Conservation (phyloP, 2,888 invertebrate genomes). For the Lasioglossum marginatum region DNA sequence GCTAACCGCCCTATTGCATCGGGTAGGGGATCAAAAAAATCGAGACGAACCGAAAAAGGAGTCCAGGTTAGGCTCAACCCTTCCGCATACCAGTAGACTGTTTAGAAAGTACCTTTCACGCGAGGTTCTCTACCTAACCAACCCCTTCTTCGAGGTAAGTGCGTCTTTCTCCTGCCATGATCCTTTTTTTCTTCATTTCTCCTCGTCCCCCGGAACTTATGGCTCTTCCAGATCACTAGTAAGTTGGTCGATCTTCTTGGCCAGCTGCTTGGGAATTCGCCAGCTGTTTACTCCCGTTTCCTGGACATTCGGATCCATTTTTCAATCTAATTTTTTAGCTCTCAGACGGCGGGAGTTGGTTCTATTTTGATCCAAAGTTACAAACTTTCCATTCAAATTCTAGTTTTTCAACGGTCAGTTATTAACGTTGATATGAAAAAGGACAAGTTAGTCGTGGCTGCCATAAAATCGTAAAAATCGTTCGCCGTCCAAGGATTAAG, state of each 20-base stretch:
- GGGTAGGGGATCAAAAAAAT: constrained; percentile 63
- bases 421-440: not conserved
- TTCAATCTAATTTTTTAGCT: not conserved
- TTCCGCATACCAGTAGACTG: constrained; percentile 74
- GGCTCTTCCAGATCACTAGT: constrained; percentile 49
- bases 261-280: constrained; percentile 77
- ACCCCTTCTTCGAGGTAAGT: constrained; percentile 49
- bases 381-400: too few relatives aligned
- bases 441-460: not conserved
- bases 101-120: constrained; percentile 74
- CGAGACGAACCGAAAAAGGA: constrained; percentile 37
- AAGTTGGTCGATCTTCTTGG: constrained; percentile 54
- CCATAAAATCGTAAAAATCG: not conserved
- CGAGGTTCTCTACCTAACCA: constrained; percentile 46
- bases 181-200: constrained; percentile 17
- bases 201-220: constrained; percentile 23
- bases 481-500: not conserved
- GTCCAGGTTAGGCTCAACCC: constrained; percentile 71
- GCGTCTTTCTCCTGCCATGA: constrained; percentile 49
- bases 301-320: not conserved
- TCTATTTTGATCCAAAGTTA: too few relatives aligned
- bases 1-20: constrained; percentile 70
- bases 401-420: too few relatives aligned
- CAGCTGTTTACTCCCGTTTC: constrained; percentile 70
- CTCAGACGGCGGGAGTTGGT: not conserved